These are phyloP conservation scores for Lutraria lutraria DNA, from an alignment of 2,888 invertebrate genomes.

Conservation along the genomic window DNA sequence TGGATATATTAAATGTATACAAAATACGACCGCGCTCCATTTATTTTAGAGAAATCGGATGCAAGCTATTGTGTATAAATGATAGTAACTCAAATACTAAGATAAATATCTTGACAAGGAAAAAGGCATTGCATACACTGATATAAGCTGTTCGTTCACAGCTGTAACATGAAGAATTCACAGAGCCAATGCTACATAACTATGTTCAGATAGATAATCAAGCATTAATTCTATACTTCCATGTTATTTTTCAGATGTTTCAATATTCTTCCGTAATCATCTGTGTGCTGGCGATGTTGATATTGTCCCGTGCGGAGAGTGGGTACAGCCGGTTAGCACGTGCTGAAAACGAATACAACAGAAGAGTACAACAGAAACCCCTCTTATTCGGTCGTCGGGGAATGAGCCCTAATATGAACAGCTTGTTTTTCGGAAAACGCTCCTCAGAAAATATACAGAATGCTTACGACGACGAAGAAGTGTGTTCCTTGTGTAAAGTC, in stretches of 20 bases:
- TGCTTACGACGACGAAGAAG: slow-evolving; percentile 62
- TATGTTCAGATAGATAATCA: no score
- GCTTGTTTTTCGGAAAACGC: slow-evolving; percentile 82
- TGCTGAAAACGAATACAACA: slow-evolving; percentile 40
- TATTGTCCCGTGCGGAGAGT: slow-evolving; percentile 45
- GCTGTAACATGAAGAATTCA: no score
- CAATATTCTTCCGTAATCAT: slow-evolving; percentile 24
- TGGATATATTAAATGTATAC: no score
- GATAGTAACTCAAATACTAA: no score
- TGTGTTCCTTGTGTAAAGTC: slow-evolving; percentile 59
- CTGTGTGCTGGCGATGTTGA: slow-evolving; percentile 37
- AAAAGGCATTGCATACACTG: no score
- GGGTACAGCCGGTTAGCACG: slow-evolving; percentile 57
- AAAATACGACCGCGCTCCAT: no score
- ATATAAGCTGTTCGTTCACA: no score
- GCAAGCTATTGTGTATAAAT: no score
- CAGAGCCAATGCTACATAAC: no score
- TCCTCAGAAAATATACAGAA: slow-evolving; percentile 31
- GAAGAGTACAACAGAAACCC: slow-evolving; percentile 74
- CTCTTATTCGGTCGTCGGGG: slow-evolving; percentile 79
- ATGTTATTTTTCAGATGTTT: slow-evolving; percentile 50
- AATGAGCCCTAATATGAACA: slow-evolving; percentile 82
- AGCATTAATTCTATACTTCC: slow-evolving; percentile 13
- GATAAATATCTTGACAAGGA: no score
- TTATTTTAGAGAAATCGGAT: no score